phyloP scores from a whole-genome alignment of 1,140 invertebrate species.

The Lordiphosa clarofinis region DNA sequence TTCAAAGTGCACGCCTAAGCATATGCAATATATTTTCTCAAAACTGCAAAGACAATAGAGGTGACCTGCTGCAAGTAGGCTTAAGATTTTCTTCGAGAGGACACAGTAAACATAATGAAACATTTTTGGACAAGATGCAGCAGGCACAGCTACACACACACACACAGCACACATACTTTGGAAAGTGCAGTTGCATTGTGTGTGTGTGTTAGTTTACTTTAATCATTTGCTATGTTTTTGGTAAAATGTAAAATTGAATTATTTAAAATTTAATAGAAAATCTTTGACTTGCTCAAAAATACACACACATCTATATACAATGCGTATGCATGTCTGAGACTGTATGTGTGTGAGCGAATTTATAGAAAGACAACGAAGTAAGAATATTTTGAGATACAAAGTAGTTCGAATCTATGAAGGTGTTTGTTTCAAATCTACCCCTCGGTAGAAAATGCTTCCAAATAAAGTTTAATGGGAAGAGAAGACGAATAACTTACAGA shows the following conservation, averaged over 20 bases:
- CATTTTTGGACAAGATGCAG: constrained; percentile 74
- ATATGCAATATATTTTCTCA: constrained; percentile 56
- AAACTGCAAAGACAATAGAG: constrained; percentile 53
- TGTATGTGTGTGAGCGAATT: constrained; percentile 21
- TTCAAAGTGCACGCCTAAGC: constrained; percentile 33
- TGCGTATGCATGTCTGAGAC: constrained; percentile 10
- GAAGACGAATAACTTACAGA: no score
- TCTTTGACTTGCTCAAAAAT: constrained; percentile 70
- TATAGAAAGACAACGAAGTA: constrained; percentile 21
- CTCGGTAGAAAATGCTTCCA: no score
- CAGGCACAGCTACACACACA: constrained; percentile 32
- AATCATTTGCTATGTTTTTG: constrained; percentile 76
- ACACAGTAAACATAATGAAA: constrained; percentile 70
- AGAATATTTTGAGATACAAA: constrained; percentile 11
- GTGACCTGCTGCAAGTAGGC: constrained; percentile 45
- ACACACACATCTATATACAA: constrained; percentile 24
- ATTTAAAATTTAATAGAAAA: constrained; percentile 78
- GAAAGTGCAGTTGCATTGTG: constrained; percentile 19
- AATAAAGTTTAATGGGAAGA: no score
- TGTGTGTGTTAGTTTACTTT: constrained; percentile 56
- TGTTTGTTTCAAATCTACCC: constrained; percentile 1
- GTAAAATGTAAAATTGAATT: constrained; percentile 77
- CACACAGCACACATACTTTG: constrained; percentile 18
- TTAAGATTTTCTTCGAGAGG: constrained; percentile 71
- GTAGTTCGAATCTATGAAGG: constrained; percentile 10